Evolutionary conservation across 2,888 invertebrate species (phyloP), one percentile per base, ranked within the genome.

Genomic region (Dryomyza anilis): DNA sequence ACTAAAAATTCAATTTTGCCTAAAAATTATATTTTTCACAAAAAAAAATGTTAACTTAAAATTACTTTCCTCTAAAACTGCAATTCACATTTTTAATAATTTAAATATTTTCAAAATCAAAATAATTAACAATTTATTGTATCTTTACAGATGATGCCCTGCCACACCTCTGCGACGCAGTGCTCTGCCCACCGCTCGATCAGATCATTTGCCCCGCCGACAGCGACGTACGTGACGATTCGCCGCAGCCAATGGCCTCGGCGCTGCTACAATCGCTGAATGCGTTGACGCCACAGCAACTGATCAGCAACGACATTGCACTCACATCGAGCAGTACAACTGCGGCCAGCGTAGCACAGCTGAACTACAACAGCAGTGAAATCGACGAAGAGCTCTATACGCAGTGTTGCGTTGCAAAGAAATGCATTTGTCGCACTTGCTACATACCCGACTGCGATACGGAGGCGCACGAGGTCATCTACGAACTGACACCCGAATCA

Each of bases 361-460:
- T 10, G 65, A 72, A 72, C 67, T 71, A 74, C 56, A 68, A 62
- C 23, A 73, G 72, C 2, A 62, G 70, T 43, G 61, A 70, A 33
- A 65, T 77, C 8, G 60, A 68, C 29, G 77, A 78, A 1, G 76
- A 76, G 27, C 70, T 76, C n/a, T 74, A 73, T 5, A 73, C 75
- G 1, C 74, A 77, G 62, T 82, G 82, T 60, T 82, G 82, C 50
- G 72, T 80, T 14, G 68, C 74, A 23, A 74, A 76, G 58, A 81
- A 81, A 63, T 82, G 82, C 65, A 63, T 79, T 16, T 82, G 82
- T 70, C 78, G 78, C 25, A 76, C 79, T 0, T 82, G 82, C 63
- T 71, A 78, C 63, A 81, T 82, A 63, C 81, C 77, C 8, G 78
- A 78, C 60, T 82, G 82, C 63, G 70, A 74, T 25, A 70, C 70